These are phyloP conservation scores for Luscinia megarhynchos DNA, from an alignment of 2,797 vertebrate genomes.

Conservation along the genomic window DNA sequence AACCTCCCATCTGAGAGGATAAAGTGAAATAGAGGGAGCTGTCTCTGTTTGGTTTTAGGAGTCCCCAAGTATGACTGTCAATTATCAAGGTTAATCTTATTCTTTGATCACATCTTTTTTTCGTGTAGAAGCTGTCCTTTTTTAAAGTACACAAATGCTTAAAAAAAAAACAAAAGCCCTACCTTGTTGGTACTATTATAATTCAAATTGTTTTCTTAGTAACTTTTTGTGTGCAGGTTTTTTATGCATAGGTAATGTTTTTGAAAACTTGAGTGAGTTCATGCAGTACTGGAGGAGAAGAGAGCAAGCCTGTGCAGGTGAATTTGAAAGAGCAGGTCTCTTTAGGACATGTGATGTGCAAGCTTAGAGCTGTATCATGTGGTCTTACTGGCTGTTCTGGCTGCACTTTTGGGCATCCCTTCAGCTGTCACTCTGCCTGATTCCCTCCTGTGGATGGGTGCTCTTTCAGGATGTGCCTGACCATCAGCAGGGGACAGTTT, in stretches of 20 bases:
- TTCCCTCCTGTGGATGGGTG: rapidly evolving
- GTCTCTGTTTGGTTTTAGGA: not conserved
- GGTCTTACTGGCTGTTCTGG: not conserved
- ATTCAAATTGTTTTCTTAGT: not conserved
- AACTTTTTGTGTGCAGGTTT: not conserved
- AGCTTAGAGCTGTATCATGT: not conserved
- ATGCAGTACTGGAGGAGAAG: not conserved
- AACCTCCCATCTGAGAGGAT: not conserved
- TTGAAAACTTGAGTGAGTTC: not conserved
- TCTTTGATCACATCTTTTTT: not conserved
- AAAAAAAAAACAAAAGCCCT: not conserved
- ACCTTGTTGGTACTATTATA: not conserved
- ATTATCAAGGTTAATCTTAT: not conserved
- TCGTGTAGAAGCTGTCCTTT: not conserved
- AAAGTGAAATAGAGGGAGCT: not conserved
- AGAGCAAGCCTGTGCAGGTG: not conserved
- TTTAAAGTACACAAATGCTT: not conserved
- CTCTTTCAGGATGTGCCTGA: not conserved
- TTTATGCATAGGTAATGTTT: not conserved
- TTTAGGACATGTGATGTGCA: not conserved
- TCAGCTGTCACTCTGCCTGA: not conserved
- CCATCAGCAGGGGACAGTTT: not conserved
- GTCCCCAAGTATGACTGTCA: not conserved
- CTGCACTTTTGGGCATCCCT: not conserved
- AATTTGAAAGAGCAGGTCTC: not conserved